These are phyloP conservation scores for Brachyptera putata DNA, from an alignment of 2,888 invertebrate species.

Conservation along the genomic window DNA sequence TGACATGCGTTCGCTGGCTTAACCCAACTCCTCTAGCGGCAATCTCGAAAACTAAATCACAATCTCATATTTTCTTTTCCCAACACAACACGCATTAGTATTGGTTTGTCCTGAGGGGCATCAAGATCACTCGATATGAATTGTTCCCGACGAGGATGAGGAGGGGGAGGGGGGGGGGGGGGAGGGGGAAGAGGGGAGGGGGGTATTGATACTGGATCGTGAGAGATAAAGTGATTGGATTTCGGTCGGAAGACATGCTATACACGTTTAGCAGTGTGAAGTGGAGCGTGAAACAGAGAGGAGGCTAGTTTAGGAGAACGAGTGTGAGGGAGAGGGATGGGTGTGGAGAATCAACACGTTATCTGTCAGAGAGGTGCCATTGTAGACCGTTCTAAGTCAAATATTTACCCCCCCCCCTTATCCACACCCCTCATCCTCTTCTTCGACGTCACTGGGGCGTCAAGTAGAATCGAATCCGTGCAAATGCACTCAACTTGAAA, in stretches of 20 bases:
- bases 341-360: neutral
- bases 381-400: neutral
- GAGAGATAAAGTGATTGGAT: constrained; percentile 4
- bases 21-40: neutral
- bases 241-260: neutral
- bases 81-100: neutral
- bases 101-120: neutral
- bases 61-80: neutral
- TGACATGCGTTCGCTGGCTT: too few species aligned
- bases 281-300: neutral
- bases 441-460: too few species aligned
- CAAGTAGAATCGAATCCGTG: too few species aligned
- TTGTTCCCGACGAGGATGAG: neutral
- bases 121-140: constrained; percentile 2
- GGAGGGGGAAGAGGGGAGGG: neutral
- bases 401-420: neutral
- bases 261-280: neutral
- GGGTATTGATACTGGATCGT: neutral
- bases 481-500: neutral
- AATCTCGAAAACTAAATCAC: neutral
- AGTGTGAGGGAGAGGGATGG: neutral
- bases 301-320: neutral
- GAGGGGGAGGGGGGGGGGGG: neutral
- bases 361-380: neutral
- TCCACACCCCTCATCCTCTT: too few species aligned